phyloP scores from a whole-genome alignment of 2,797 vertebrate genomes.

The Leptatherina wallacei region DNA sequence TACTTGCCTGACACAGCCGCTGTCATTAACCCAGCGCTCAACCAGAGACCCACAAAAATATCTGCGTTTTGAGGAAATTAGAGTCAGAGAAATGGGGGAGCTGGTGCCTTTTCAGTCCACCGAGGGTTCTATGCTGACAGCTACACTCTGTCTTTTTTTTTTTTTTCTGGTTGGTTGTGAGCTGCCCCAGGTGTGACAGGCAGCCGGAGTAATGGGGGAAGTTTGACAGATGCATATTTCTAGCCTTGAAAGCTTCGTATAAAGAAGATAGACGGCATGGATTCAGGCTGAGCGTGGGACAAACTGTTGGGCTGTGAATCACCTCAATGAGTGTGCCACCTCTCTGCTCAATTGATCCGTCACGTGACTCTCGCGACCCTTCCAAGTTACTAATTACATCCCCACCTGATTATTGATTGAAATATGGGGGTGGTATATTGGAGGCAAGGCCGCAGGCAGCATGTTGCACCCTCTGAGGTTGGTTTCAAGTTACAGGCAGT shows the following conservation, averaged over 20 bases:
- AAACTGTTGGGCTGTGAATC: slow-evolving; percentile 82
- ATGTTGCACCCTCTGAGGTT: slow-evolving; percentile 16
- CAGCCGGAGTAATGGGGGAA: slow-evolving; percentile 79
- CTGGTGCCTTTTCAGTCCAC: slow-evolving; percentile 69
- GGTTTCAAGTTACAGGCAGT: slow-evolving; percentile 34
- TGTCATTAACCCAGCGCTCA: slow-evolving; percentile 68
- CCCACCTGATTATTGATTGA: slow-evolving; percentile 72
- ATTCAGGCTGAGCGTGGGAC: slow-evolving; percentile 70
- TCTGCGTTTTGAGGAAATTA: slow-evolving; percentile 75
- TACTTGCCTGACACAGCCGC: slow-evolving; percentile 50
- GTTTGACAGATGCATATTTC: slow-evolving; percentile 83
- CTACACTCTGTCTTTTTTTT: slow-evolving; percentile 74
- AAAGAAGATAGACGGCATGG: slow-evolving; percentile 81
- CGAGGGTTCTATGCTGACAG: slow-evolving; percentile 75
- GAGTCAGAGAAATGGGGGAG: slow-evolving; percentile 69
- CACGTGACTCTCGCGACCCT: slow-evolving; percentile 60
- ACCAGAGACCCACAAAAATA: slow-evolving; percentile 66
- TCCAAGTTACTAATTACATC: slow-evolving; percentile 72
- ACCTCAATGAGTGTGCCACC: slow-evolving; percentile 72
- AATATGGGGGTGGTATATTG: slow-evolving; percentile 59
- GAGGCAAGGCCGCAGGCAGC: slow-evolving; percentile 23
- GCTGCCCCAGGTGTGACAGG: slow-evolving; percentile 82
- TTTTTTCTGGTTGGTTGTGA: slow-evolving; percentile 60
- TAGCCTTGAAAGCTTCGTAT: slow-evolving; percentile 82
- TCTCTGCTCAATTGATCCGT: slow-evolving; percentile 70